Base-by-base conservation (phyloP, 2,113 vertebrate genomes). In the Cygnus atratus region DNA sequence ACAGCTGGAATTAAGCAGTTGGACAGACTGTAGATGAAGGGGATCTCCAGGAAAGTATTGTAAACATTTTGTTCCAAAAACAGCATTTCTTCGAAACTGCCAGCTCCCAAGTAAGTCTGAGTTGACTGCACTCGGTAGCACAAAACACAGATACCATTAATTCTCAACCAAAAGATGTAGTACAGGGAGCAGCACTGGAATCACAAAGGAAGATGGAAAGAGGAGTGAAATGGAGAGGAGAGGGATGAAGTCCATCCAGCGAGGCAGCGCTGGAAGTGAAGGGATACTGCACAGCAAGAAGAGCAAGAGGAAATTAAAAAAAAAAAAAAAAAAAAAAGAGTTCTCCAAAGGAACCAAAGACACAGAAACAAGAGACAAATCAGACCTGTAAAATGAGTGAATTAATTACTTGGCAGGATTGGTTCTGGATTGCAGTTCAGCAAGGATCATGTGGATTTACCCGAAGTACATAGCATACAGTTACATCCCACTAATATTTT, bases 11-110 rank as follows among this genome's bases (percentile, higher is more conserved):
- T 81, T 67, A 59, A 57, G 41, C 39, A 78, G 35, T 28, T 84
- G 86, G 88, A 93, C n/a, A 61, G n/a, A 44, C 31, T 84, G 33
- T 90, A 75, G 83, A 81, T 75, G 71, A 84, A 75, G 93, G 90
- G 90, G 65, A 93, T 78, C 66, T 96, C 90, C 90, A 90, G 73
- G 74, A 67, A 68, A 80, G 3, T 15, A 37, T 17, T 11, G 1
- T 61, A 62, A 94, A 93, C 74, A 72, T 92, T 84, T 81, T 92
- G 65, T 90, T 93, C 57, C 58, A 88, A 67, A 33, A 67, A 26
- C 33, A 72, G 33, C 33, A 65, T 88, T 87, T 87, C 26, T 72
- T 88, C 61, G 79, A 67, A 59, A 90, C 78, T 78, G 55, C 61
- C 65, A 90, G 39, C 54, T 90, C 83, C 35, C 76, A 90, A 63